Base-by-base conservation (phyloP, 1,140 invertebrate genomes). In the Adelges cooleyi region DNA sequence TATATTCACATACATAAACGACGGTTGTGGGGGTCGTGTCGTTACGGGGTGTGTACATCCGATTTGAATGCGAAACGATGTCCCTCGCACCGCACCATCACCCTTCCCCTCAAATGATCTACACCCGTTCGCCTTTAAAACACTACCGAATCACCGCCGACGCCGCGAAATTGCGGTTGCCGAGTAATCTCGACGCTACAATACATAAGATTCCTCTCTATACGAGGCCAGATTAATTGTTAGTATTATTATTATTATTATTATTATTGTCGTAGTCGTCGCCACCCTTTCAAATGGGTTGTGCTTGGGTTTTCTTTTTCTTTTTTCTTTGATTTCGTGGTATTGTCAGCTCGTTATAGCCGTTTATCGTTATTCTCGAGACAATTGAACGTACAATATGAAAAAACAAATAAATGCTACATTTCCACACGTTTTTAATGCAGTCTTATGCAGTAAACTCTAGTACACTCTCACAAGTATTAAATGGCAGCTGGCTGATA, bases 61-160 rank as follows among this genome's bases (percentile, higher is more conserved):
- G 56, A 62, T 62, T 48, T 62, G 46, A 62, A 62, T 62, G 38
- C 56, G 56, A 46, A 62, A 62, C 44, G 56, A 46, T 46, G 42
- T 29, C 56, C 29, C 40, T 22, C 6, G 1, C 22, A n/a, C 9
- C n/a, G 9, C 33, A 0, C n/a, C n/a, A 9, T 15, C 33, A 54
- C 9, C 17, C 52, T 11, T 36, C 11, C 9, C 36, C 23, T n/a
- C 36, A 29, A 6, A 8, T 13, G 50, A 22, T 5, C 18, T 53
- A 4, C 2, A 22, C 52, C 20, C 17, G 29, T 36, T 20, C 27
- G 15, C 17, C 50, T 17, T 11, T 6, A 42, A 36, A 54, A 53
- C 29, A 22, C 13, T 40, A 54, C 52, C 42, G 33, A 54, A 54
- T 54, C 52, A 54, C 52, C 52, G 38, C 29, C 17, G n/a, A n/a